Evolutionary conservation across 2,797 vertebrate species (phyloP).

Genomic region (Anolis apletophallus): DNA sequence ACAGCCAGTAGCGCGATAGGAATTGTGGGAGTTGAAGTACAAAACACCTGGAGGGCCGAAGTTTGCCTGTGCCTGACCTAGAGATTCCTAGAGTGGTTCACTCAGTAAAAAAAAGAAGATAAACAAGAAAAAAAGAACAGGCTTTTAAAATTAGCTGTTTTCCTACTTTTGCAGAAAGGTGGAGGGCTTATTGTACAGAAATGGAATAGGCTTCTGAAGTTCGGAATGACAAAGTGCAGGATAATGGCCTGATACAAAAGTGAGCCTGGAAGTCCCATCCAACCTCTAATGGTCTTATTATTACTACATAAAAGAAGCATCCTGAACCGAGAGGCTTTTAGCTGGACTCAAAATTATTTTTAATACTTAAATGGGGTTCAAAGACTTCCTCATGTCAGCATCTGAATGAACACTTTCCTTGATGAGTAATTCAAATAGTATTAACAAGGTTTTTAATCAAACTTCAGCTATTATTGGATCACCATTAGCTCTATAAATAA

Average conservation of each 20-base stretch:
- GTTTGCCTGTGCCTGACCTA: no score
- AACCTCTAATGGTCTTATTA: background rate
- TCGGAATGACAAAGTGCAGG: background rate
- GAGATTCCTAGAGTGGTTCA: no score
- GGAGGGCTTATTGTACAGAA: background rate
- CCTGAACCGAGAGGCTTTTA: background rate
- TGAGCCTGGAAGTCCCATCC: background rate
- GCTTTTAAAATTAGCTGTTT: no score
- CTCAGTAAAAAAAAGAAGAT: no score
- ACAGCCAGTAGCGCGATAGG: no score
- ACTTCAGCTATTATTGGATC: background rate
- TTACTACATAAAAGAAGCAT: background rate
- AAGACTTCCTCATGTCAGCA: background rate
- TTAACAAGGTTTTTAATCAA: background rate
- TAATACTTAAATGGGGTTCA: background rate
- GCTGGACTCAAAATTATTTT: background rate
- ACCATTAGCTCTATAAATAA: slow-evolving; percentile 8
- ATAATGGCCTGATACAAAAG: background rate
- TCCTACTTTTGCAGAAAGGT: no score
- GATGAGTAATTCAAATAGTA: background rate
- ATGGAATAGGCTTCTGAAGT: background rate
- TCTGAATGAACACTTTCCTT: background rate
- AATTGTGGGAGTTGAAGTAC: no score
- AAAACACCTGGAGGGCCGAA: no score
- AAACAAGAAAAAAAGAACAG: no score